These are phyloP conservation scores for Molossus molossus DNA, from an alignment of 2,797 vertebrate genomes.

Conservation along the genomic window DNA sequence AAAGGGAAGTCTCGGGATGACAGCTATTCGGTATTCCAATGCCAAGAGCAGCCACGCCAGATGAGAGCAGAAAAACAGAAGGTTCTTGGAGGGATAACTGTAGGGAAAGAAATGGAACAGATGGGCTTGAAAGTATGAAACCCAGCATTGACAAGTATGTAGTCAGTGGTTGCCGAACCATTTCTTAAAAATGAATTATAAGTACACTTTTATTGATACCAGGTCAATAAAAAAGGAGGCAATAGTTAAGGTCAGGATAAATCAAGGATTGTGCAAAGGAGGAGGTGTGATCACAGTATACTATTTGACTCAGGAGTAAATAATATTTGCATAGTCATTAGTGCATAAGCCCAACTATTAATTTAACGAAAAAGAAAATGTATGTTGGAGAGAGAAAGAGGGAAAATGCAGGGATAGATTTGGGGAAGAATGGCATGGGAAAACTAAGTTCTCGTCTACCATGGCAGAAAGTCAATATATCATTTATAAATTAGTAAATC, in stretches of 20 bases:
- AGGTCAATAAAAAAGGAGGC: constrained; percentile 47
- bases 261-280: constrained; percentile 26
- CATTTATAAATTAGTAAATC: constrained; percentile 21
- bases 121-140: neutral
- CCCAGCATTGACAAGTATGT: neutral
- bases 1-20: neutral
- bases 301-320: neutral
- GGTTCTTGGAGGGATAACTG: neutral
- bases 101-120: neutral
- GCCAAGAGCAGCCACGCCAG: neutral
- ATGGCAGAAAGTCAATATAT: neutral
- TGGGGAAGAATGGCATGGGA: neutral
- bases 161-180: neutral
- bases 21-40: neutral
- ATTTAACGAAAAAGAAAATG: constrained; percentile 33
- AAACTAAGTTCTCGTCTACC: neutral
- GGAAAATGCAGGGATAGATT: neutral
- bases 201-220: neutral
- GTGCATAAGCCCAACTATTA: neutral
- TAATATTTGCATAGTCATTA: constrained; percentile 41
- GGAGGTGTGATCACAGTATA: neutral
- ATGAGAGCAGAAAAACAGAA: constrained; percentile 47
- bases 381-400: neutral
- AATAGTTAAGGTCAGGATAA: constrained; percentile 48
- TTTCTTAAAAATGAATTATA: constrained; percentile 3